These are phyloP conservation scores for Sminthopsis crassicaudata DNA, from an alignment of 2,113 vertebrate species.

Conservation along the genomic window DNA sequence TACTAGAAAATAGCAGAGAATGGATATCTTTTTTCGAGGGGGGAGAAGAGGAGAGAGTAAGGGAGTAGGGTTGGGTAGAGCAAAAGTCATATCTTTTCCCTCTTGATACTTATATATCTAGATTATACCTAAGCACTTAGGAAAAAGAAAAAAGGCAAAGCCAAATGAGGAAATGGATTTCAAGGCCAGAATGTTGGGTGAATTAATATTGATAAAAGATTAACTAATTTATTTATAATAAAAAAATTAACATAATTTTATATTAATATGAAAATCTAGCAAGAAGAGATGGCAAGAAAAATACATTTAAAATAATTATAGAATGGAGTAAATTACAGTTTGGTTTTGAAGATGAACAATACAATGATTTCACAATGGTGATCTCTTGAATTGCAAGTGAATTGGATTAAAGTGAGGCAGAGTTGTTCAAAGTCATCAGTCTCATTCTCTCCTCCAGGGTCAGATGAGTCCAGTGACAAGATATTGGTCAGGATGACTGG, in stretches of 20 bases:
- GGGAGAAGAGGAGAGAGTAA: too few species aligned
- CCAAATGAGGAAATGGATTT: constrained; percentile 68
- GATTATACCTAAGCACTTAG: constrained; percentile 66
- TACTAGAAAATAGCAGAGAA: constrained; percentile 79
- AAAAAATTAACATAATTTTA: background rate
- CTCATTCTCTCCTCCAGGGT: too few species aligned
- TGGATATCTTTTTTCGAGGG: constrained; percentile 46
- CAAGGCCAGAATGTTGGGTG: constrained; percentile 71
- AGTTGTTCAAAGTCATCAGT: too few species aligned
- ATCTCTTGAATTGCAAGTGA: too few species aligned
- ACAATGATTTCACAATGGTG: too few species aligned
- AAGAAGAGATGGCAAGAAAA: background rate
- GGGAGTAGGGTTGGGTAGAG: background rate
- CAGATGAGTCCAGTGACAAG: too few species aligned
- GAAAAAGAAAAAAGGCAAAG: constrained; percentile 71
- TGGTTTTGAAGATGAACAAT: too few species aligned
- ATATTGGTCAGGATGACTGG: too few species aligned
- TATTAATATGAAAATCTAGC: background rate
- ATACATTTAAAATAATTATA: background rate
- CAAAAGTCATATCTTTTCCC: constrained; percentile 24
- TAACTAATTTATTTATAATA: background rate
- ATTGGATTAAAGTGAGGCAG: too few species aligned
- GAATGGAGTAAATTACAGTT: background rate
- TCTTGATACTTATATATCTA: constrained; percentile 57
- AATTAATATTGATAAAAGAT: constrained; percentile 55